Evolutionary conservation across 2,113 vertebrate species (phyloP), one percentile per base, ranked within the genome.

Genomic region (Chaenogobius annularis): DNA sequence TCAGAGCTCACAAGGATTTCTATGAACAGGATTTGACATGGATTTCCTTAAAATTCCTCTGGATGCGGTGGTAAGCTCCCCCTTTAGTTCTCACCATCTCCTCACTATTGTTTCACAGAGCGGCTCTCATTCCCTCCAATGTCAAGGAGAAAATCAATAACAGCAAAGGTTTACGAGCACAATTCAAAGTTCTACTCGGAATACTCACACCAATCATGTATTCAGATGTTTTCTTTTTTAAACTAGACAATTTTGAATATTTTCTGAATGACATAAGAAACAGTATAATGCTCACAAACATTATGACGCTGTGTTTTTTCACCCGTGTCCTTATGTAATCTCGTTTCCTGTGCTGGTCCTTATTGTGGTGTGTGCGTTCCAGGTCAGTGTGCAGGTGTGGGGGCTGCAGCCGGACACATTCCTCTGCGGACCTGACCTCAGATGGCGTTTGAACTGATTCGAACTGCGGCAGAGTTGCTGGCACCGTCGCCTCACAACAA

Each of bases 31-130:
- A 63, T 40, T 63, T 63, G 17, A 40, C 37, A n/a, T 20, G 58
- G 58, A 61, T 61, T 61, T 61, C 58, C 23, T 35, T 37, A 9
- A 35, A 63, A 63, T 43, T 63, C 61, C 61, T n/a, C 35, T 19
- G 61, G 61, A n/a, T 43, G 61, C n/a, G 61, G 35, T n/a, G 12
- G 61, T 63, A 63, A 63, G 61, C 61, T 63, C 61, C n/a, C 31
- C 23, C 23, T 31, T 15, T 14, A 31, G 22, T 63, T 63, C 61
- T 43, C 35, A 10, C 12, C 26, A 26, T 6, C 15, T 15, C 26
- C 37, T 17, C 15, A 3, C 61, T 19, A 63, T 63, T 63, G 61
- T 63, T 26, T 63, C 56, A 26, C 23, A 59, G 26, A 59, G 11
- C 56, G 17, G 56, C 56, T 23, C 56, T 35, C 13, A 17, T 10